Conservation (phyloP, 2,113 vertebrate genomes). For the Tragelaphus strepsiceros region DNA sequence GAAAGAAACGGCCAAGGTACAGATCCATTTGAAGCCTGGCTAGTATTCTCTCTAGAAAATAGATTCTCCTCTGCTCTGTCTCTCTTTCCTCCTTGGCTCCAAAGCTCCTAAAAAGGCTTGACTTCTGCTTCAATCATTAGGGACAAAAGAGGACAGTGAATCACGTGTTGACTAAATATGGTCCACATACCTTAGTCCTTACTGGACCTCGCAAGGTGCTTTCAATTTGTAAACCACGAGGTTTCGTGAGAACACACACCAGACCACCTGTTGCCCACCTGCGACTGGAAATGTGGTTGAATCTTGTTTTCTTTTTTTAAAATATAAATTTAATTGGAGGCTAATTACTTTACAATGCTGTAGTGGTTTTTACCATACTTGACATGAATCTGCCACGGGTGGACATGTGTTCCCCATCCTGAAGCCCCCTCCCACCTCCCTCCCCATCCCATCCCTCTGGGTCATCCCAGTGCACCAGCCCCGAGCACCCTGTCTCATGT, state of each 20-base stretch:
- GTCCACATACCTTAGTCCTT: neutral
- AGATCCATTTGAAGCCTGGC: neutral
- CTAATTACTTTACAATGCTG: too few relatives aligned
- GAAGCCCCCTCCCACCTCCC: too few relatives aligned
- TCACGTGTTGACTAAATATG: accelerated
- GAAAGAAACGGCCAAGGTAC: neutral
- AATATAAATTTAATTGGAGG: too few relatives aligned
- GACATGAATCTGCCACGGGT: too few relatives aligned
- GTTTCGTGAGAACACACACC: accelerated
- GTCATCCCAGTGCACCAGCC: too few relatives aligned
- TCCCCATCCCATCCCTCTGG: too few relatives aligned
- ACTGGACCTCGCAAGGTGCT: neutral
- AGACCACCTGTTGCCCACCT: neutral
- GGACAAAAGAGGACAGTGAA: too few relatives aligned
- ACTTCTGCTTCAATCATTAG: neutral
- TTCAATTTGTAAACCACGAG: neutral
- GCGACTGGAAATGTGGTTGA: accelerated
- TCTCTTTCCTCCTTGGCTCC: too few relatives aligned
- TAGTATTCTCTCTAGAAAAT: neutral
- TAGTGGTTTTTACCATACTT: too few relatives aligned
- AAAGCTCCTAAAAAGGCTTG: neutral
- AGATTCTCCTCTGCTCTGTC: neutral
- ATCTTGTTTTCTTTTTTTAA: neutral
- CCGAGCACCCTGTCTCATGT: too few relatives aligned
- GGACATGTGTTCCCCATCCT: too few relatives aligned